Conservation (phyloP, 2,888 invertebrate genomes). For the Cerastis rubricosa region DNA sequence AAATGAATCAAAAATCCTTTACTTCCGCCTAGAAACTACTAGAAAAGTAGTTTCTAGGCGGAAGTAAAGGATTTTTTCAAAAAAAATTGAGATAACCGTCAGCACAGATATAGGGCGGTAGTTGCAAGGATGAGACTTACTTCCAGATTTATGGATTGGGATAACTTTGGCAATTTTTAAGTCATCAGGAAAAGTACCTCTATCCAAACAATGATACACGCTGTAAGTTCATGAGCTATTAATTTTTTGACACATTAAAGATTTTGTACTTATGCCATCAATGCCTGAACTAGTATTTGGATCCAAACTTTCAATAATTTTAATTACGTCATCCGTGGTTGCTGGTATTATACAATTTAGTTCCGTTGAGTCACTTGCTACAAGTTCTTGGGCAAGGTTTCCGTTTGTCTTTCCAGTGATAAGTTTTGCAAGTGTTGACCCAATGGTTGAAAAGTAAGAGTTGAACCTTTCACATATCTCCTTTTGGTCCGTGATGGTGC, state of each 20-base stretch:
- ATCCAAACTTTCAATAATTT: background rate
- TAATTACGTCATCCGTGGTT: background rate
- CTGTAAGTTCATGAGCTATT: background rate
- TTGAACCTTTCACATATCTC: background rate
- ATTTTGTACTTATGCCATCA: constrained; percentile 8
- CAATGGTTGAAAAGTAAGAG: background rate
- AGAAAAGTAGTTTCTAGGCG: constrained; percentile 11
- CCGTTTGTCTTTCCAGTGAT: background rate
- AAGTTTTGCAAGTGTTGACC: background rate
- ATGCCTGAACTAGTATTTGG: constrained; percentile 8
- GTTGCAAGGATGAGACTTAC: constrained; percentile 1
- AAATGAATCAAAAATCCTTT: too few relatives aligned
- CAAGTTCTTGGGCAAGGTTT: background rate
- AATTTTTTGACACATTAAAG: background rate
- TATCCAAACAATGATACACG: background rate
- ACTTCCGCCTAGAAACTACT: too few relatives aligned
- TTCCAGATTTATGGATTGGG: background rate
- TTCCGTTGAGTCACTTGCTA: background rate
- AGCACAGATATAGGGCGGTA: background rate
- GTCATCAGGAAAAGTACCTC: background rate
- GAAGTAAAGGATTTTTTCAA: background rate
- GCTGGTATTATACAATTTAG: constrained; percentile 12
- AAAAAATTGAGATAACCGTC: background rate
- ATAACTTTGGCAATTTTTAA: background rate
- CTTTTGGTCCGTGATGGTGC: background rate